Conservation (phyloP, 2,888 invertebrate genomes). For the Zaprionus obscuricornis region DNA sequence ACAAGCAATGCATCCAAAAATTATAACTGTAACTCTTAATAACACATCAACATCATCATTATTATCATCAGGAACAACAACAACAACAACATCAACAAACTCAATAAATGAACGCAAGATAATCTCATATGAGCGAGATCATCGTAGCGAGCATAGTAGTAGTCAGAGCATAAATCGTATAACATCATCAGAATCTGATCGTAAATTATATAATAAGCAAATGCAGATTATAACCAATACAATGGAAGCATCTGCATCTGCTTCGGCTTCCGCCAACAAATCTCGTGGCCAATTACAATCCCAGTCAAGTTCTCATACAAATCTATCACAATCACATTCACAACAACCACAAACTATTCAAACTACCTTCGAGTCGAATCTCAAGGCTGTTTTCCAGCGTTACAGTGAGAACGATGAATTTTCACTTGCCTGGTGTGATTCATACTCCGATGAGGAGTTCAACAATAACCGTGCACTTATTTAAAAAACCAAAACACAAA, state of each 20-base stretch:
- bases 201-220: conserved; percentile 68
- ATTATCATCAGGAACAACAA: too few relatives aligned
- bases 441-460: conserved; percentile 38
- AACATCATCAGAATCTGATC: conserved; percentile 59
- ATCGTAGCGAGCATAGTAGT: conserved; percentile 1
- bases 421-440: conserved; percentile 32
- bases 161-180: conserved; percentile 44
- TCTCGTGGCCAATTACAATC: conserved; percentile 28
- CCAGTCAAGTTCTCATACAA: too few relatives aligned
- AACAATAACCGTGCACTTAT: conserved; percentile 64
- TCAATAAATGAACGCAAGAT: conserved; percentile 49
- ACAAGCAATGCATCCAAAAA: conserved; percentile 26
- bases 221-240: conserved; percentile 69
- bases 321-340: too few relatives aligned
- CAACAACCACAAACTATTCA: conserved; percentile 7
- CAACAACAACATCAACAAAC: too few relatives aligned
- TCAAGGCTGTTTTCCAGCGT: conserved; percentile 56
- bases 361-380: too few relatives aligned
- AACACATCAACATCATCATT: too few relatives aligned
- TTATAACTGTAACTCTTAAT: conserved; percentile 36
- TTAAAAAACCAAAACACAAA: conserved; percentile 15
- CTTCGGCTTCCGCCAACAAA: conserved; percentile 13
- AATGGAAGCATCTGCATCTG: conserved; percentile 67
- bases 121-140: conserved; percentile 40
- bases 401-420: conserved; percentile 65